These are phyloP conservation scores for Psammodynastes pulverulentus DNA, from an alignment of 2,113 vertebrate genomes.

Conservation along the genomic window DNA sequence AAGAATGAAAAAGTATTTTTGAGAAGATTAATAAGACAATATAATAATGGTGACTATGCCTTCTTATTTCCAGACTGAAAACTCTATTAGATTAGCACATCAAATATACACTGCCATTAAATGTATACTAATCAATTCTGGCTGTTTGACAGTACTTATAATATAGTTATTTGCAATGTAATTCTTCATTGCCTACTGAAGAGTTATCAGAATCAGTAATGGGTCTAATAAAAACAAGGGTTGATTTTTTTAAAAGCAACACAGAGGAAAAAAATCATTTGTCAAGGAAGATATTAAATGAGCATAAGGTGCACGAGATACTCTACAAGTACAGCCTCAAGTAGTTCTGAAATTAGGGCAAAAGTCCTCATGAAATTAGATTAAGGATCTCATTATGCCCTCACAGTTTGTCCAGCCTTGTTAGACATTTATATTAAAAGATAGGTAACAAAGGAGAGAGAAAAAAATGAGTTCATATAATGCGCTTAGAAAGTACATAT, in stretches of 20 bases:
- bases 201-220: background rate
- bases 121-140: background rate
- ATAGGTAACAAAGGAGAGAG: background rate
- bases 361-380: background rate
- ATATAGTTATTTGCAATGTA: background rate
- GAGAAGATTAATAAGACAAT: conserved; percentile 13
- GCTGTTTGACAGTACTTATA: background rate
- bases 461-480: background rate
- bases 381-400: background rate
- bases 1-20: background rate
- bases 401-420: background rate
- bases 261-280: background rate
- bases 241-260: background rate
- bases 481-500: background rate
- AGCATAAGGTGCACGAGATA: background rate
- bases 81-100: background rate
- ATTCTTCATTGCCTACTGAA: background rate
- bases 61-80: conserved; percentile 16
- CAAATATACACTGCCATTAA: background rate
- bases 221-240: background rate
- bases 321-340: background rate
- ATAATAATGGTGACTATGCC: background rate
- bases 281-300: background rate
- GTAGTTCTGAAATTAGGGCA: background rate
- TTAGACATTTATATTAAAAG: background rate